A percentile compares a stretch with the other conserved stretches of the same genome.
phyloP scores from a whole-genome alignment of 2,888 invertebrate genomes.

The Portevinia maculata region DNA sequence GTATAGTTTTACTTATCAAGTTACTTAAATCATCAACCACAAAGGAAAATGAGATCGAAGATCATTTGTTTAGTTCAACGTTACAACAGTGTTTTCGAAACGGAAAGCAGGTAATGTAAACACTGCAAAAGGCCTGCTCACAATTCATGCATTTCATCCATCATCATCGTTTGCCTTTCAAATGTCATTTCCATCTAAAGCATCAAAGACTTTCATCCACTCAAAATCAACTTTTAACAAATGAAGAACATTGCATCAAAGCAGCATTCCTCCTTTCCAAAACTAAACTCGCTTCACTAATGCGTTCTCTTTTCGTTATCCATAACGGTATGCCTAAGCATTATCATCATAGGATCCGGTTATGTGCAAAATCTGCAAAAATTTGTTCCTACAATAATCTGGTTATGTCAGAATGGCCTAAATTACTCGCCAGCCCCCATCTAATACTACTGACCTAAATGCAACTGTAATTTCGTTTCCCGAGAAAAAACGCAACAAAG shows the following conservation, averaged over 20 bases:
- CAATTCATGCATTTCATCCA: not conserved
- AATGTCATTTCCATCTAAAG: constrained; percentile 26
- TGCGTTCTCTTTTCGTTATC: constrained; percentile 30
- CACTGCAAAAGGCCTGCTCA: not conserved
- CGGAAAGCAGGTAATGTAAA: not conserved
- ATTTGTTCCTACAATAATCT: constrained; percentile 46
- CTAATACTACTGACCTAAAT: constrained; percentile 61
- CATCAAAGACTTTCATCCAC: constrained; percentile 30
- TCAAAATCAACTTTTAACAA: constrained; percentile 28
- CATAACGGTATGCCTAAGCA: constrained; percentile 14
- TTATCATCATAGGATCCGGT: constrained; percentile 52
- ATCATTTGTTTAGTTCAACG: not conserved
- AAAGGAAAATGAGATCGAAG: not conserved
- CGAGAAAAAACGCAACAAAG: constrained; percentile 14
- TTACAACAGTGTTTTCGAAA: not conserved
- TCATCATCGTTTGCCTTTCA: not conserved
- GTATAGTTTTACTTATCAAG: no score
- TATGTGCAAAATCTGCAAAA: constrained; percentile 31
- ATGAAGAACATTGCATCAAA: constrained; percentile 50
- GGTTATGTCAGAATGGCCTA: constrained; percentile 51
- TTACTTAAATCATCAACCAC: not conserved
- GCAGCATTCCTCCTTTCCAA: constrained; percentile 57
- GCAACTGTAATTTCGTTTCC: constrained; percentile 35
- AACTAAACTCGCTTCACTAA: constrained; percentile 15
- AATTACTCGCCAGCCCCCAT: constrained; percentile 52